A percentile compares a stretch with the other conserved stretches of the same genome.
Conservation (phyloP, 2,113 vertebrate species). For the Pedetes capensis region DNA sequence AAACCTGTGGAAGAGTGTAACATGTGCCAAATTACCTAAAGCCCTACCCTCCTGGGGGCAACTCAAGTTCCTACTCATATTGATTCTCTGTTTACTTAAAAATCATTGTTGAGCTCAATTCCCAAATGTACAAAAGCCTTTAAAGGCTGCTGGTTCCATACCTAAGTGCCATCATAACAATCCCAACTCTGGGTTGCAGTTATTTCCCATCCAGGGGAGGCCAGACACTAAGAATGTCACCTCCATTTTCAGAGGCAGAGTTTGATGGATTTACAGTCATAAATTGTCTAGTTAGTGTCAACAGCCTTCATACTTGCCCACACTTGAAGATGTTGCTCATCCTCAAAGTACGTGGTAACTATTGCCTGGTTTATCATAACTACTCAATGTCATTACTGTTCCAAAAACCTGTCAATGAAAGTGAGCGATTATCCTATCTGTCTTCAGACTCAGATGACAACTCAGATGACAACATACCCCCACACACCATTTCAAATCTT, state of each 20-base stretch:
- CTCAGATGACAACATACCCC: too few species aligned
- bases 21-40: neutral
- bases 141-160: neutral
- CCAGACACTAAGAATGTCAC: neutral
- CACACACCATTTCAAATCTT: neutral
- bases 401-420: neutral
- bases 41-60: too few species aligned
- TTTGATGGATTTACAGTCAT: neutral
- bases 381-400: neutral
- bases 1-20: neutral
- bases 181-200: neutral
- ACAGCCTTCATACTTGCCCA: neutral
- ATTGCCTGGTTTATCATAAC: neutral
- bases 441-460: neutral
- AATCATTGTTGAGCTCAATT: neutral
- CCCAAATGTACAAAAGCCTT: neutral
- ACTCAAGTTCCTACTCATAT: too few species aligned
- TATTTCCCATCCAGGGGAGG: neutral
- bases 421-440: neutral
- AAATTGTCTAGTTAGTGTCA: neutral
- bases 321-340: neutral
- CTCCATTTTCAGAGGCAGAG: neutral
- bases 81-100: neutral
- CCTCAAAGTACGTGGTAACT: neutral
- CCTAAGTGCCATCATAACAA: neutral